Conservation (phyloP, 2,797 vertebrate species). For the Borostomias antarcticus region DNA sequence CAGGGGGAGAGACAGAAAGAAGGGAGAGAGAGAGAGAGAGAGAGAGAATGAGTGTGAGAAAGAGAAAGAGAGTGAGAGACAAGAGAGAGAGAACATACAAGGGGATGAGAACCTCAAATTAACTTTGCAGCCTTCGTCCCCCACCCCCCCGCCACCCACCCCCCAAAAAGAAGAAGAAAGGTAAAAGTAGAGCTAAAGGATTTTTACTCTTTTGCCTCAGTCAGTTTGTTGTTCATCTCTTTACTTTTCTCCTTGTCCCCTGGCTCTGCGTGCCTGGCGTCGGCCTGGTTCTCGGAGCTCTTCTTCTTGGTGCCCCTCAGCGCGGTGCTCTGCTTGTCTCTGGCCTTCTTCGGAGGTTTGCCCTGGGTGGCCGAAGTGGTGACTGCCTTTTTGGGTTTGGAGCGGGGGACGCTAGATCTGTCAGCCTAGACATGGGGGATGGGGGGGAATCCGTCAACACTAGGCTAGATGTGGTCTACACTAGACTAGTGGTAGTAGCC, state of each 20-base stretch:
- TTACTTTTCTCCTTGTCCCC: constrained; percentile 96
- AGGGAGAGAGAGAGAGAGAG: constrained; percentile 52
- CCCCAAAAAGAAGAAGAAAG: constrained; percentile 60
- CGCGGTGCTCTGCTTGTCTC: constrained; percentile 88
- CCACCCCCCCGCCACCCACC: constrained; percentile 47
- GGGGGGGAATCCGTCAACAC: too few relatives aligned
- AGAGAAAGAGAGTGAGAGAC: constrained; percentile 24
- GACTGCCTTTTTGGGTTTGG: constrained; percentile 93
- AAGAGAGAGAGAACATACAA: constrained; percentile 44
- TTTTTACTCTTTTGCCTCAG: constrained; percentile 99
- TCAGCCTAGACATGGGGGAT: constrained; percentile 83
- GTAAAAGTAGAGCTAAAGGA: constrained; percentile 84
- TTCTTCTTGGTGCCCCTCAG: constrained; percentile 89
- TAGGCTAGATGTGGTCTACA: too few relatives aligned
- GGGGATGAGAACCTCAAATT: constrained; percentile 83
- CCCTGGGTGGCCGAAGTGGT: constrained; percentile 74
- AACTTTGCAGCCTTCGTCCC: constrained; percentile 91
- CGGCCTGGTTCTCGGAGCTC: constrained; percentile 77
- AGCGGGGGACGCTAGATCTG: constrained; percentile 80
- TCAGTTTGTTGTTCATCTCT: constrained; percentile 99
- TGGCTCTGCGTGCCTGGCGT: constrained; percentile 77
- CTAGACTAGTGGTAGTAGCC: too few relatives aligned
- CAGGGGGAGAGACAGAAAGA: constrained; percentile 6
- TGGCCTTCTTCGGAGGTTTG: constrained; percentile 90
- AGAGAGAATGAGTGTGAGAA: constrained; percentile 12